Evolutionary conservation across 2,888 invertebrate genomes (phyloP).

Genomic region (Tholera decimalis): DNA sequence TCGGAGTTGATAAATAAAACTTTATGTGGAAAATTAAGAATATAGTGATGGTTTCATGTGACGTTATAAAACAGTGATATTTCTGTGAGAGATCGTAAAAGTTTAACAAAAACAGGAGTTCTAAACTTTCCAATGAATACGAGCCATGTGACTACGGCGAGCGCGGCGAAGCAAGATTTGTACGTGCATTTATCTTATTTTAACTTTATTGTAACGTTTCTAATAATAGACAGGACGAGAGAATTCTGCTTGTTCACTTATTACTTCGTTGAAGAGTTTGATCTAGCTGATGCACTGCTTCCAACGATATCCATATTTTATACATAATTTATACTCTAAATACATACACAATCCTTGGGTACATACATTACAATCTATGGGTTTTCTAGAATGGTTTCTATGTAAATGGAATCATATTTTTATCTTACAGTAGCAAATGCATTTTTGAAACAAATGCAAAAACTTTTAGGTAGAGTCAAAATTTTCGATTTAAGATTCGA

Average conservation of each 20-base stretch:
- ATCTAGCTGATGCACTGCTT: slow-evolving; percentile 13
- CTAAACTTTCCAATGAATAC: slow-evolving; percentile 83
- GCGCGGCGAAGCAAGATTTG: slow-evolving; percentile 82
- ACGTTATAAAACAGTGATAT: slow-evolving; percentile 78
- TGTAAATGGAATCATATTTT: background rate
- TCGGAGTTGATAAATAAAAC: slow-evolving; percentile 63
- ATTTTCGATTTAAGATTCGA: background rate
- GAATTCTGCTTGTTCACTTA: slow-evolving; percentile 57
- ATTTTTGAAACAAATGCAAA: background rate
- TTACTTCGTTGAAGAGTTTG: slow-evolving; percentile 25
- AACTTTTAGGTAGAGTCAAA: background rate
- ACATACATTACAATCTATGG: background rate
- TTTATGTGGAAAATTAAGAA: slow-evolving; percentile 48
- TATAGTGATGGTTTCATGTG: slow-evolving; percentile 75
- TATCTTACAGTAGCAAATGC: background rate
- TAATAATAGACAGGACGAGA: slow-evolving; percentile 72
- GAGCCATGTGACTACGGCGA: slow-evolving; percentile 88
- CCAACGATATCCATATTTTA: background rate
- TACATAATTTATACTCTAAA: too few species aligned
- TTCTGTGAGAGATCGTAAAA: slow-evolving; percentile 79
- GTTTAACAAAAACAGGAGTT: slow-evolving; percentile 83
- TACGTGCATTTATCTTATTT: slow-evolving; percentile 84
- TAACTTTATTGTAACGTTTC: slow-evolving; percentile 79
- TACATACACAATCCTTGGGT: background rate
- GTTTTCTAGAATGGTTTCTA: background rate